Evolutionary conservation across 2,113 vertebrate species (phyloP).

Genomic region (Macroglossus sobrinus): DNA sequence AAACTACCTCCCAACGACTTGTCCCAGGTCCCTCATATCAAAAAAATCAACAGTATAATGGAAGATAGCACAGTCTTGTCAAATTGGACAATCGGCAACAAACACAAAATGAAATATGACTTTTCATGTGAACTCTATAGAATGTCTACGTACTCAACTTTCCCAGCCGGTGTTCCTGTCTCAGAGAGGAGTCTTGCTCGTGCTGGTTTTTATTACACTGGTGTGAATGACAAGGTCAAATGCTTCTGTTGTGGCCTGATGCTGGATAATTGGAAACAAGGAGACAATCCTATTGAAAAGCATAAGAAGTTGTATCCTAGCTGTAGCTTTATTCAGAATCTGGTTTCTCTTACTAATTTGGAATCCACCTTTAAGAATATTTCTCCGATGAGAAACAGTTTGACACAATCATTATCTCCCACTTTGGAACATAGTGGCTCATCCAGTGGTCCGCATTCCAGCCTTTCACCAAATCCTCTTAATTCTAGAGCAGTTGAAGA

Average conservation of each 20-base stretch:
- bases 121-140: constrained; percentile 95
- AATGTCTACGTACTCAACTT: constrained; percentile 93
- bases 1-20: constrained; percentile 90
- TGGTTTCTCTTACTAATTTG: constrained; percentile 89
- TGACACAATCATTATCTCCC: constrained; percentile 79
- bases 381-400: constrained; percentile 88
- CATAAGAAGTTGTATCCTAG: constrained; percentile 91
- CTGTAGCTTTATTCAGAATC: constrained; percentile 93
- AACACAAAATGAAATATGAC: constrained; percentile 89
- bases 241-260: constrained; percentile 94
- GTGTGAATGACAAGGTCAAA: constrained; percentile 91
- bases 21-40: constrained; percentile 71
- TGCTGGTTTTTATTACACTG: constrained; percentile 96
- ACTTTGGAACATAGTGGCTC: constrained; percentile 85
- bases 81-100: constrained; percentile 83
- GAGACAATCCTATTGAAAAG: constrained; percentile 94
- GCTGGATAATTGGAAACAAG: constrained; percentile 92
- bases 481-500: constrained; percentile 89
- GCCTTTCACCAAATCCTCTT: constrained; percentile 85
- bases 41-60: constrained; percentile 85
- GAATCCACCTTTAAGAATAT: constrained; percentile 87
- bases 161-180: constrained; percentile 82
- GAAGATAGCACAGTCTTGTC: constrained; percentile 87
- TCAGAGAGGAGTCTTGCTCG: constrained; percentile 94
- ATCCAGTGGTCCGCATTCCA: constrained; percentile 84